Conservation (phyloP, 2,797 vertebrate genomes). For the Aldrovandia affinis region DNA sequence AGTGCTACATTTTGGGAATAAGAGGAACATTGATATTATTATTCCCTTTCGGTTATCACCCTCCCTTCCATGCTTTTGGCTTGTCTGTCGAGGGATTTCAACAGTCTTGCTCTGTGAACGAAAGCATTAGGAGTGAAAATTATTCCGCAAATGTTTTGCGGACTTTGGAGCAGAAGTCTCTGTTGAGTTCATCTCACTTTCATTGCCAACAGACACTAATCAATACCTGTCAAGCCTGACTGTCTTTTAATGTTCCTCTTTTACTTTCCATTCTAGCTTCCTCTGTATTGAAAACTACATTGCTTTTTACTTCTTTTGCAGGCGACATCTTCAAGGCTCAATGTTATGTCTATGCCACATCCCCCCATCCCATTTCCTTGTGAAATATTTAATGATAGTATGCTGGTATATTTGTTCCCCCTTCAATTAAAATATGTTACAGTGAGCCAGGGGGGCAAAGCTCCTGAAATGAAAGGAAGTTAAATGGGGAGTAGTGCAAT, state of each 20-base stretch:
- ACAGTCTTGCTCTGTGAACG: constrained; percentile 4
- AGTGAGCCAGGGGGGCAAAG: neutral
- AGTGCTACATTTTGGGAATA: neutral
- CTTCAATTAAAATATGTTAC: neutral
- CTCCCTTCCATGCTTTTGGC: neutral
- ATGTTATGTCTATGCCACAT: neutral
- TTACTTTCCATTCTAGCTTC: neutral
- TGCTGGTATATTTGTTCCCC: neutral
- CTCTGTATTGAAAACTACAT: constrained; percentile 10
- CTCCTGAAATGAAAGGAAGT: neutral
- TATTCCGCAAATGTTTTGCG: constrained; percentile 12
- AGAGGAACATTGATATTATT: neutral
- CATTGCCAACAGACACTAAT: constrained; percentile 24
- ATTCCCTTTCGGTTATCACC: constrained; percentile 4
- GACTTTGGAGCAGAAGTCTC: constrained; percentile 10
- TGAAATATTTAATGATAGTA: neutral
- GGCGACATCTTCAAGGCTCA: neutral
- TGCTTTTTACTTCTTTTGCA: neutral
- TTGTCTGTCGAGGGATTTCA: neutral
- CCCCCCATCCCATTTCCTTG: constrained; percentile 1
- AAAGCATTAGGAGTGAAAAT: neutral
- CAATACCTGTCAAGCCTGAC: constrained; percentile 21
- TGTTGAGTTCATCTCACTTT: neutral
- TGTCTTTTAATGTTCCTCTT: constrained; percentile 23
- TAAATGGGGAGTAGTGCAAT: neutral